Base-by-base conservation (phyloP, 2,888 invertebrate species). In the Nephrotoma flavescens region DNA sequence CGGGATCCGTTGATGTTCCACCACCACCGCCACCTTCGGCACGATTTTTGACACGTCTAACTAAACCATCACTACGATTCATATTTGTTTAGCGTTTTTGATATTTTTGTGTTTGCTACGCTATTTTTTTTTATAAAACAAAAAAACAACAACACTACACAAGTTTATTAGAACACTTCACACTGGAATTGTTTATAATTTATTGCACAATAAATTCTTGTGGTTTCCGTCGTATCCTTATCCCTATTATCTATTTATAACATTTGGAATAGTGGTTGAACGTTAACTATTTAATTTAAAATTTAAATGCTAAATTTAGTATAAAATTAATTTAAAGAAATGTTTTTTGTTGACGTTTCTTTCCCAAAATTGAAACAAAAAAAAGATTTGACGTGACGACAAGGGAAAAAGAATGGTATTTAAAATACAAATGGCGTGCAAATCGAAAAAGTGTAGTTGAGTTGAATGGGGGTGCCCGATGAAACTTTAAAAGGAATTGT, bases 51-150 rank as follows among this genome's bases (percentile, higher is more conserved):
- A 96, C 95, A 92, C 98, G 94, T 93, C 98, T 97, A 91, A 98
- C 96, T 91, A 98, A 94, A 89, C 98, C 98, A 92, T 97, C 97
- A 90, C 94, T 94, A 92, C 97, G 96, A 93, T 97, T 96, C 97
- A 97, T 97, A 90, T 88, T 85, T 44, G 42, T 85, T 44, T 85
- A 9, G 44, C 15, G 44, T 19, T 85, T 15, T 84, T 84, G 11
- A 47, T 47, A 12, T 47, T 41, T 41, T 9, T 83, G 41, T 41
- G 84, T 84, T 42, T 42, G 84, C 42, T 42, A n/a, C 42, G 42
- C 42, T 84, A 42, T 84, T 84, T 84, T 84, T 84, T 84, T 83
- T 6, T 42, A 41, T 84, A 84, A 42, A 84, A 84, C 41, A 84
- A 84, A 11, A 84, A 84, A 47, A 71, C 31, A 71, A 71, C 71